Percentiles rank a stretch among this genome's conserved stretches.
phyloP scores from a whole-genome alignment of 2,888 invertebrate species.

The Epistrophella euchroma region DNA sequence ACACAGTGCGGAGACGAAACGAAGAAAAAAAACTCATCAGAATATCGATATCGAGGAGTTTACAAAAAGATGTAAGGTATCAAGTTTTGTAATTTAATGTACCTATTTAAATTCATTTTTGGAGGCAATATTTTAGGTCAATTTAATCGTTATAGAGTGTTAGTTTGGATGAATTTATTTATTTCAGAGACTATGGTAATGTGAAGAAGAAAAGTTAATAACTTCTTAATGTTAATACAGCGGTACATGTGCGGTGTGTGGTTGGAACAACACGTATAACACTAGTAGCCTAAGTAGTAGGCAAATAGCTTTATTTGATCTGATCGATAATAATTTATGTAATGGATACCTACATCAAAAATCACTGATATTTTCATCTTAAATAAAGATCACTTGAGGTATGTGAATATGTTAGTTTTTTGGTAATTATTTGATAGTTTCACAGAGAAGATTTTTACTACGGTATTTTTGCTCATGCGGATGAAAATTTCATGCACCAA shows the following conservation, averaged over 20 bases:
- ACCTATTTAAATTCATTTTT: constrained; percentile 74
- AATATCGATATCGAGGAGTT: constrained; percentile 7
- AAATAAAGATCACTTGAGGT: no score
- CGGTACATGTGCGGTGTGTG: constrained; percentile 34
- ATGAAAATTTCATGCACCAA: no score
- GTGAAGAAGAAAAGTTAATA: constrained; percentile 54
- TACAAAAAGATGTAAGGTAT: constrained; percentile 70
- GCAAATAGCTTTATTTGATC: no score
- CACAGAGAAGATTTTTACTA: no score
- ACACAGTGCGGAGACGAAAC: neutral
- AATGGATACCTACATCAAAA: no score
- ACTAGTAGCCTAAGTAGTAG: constrained; percentile 70
- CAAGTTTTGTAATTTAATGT: constrained; percentile 67
- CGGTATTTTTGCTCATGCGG: no score
- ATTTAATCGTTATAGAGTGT: constrained; percentile 68
- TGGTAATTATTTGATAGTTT: no score
- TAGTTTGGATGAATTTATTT: constrained; percentile 59
- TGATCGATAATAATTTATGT: no score
- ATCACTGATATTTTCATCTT: no score
- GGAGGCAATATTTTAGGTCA: constrained; percentile 74
- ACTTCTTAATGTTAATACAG: constrained; percentile 58
- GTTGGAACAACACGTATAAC: constrained; percentile 64
- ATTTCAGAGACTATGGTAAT: neutral
- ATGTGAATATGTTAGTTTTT: no score
- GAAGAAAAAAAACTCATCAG: constrained; percentile 15